Evolutionary conservation across 2,797 vertebrate species (phyloP), one percentile per base, ranked within the genome.

Genomic region (Coccyzus lansbergi): DNA sequence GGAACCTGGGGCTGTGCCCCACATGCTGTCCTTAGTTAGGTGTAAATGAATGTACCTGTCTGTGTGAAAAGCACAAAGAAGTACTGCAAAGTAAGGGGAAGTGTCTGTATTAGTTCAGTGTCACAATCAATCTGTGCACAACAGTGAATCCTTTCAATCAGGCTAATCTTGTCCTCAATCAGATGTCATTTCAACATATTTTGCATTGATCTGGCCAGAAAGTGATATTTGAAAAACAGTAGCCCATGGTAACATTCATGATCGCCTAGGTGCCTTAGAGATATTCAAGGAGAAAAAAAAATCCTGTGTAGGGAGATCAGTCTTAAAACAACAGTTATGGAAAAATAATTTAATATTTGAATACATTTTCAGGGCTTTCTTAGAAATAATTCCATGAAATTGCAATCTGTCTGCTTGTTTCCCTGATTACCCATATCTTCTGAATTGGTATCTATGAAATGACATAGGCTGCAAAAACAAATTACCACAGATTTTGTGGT

Each of bases 71-170:
- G 3, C 72, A 56, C 24, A 12, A 64, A 71, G 2, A 20, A 72
- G 10, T 34, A 36, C 16, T 28, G 24, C 53, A 20, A 15, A 7
- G 11, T 0, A 0, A 53, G 9, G 71, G 16, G 12, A 75, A 71
- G 12, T 25, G 16, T 9, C 36, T n/a, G 40, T 74, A 48, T 25
- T 44, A 31, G 24, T 46, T 83, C 64, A 64, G 10, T 17, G 12
- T 49, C 25, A 81, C 72, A 83, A 34, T n/a, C 8, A 38, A 7
- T 49, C n/a, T 51, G 36, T 36, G 44, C 7, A 38, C 46, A 46
- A 56, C 49, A 52, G 12, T n/a, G 59, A 68, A 62, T 25, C 16
- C 49, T 20, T 81, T 64, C 22, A 48, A n/a, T 46, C 16, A 55
- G 13, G 24, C 42, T 74, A 38, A 80, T 64, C 29, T 67, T 1